Evolutionary conservation across 2,797 vertebrate genomes (phyloP), one percentile per base, ranked within the genome.

Genomic region (Sphenopsis melanotis): DNA sequence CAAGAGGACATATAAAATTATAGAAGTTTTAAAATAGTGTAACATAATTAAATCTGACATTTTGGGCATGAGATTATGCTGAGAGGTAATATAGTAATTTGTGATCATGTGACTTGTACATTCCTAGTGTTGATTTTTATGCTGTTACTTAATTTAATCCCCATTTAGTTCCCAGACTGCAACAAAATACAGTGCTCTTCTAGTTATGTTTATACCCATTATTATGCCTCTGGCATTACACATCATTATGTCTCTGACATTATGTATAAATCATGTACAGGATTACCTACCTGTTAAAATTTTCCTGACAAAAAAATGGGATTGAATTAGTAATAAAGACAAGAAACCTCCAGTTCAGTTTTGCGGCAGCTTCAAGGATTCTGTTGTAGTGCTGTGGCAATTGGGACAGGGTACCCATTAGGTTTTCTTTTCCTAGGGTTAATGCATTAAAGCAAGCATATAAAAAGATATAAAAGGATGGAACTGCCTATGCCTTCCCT

Each of bases 401-500:
- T 0, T 64, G 41, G 34, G 26, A 60, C 2, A 3, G 26, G 53
- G 14, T 16, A 34, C 4, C 10, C 11, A 26, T 69, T 32, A 29
- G 2, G 2, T 63, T 87, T 89, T 39, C 12, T 65, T 80, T 66
- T 90, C 63, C 34, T 71, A 30, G 36, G 23, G 7, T 80, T 70
- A 80, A 59, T 65, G 27, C n/a, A 77, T 70, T 53, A 74, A 89
- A 64, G 30, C 22, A 68, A 71, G 29, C 15, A 32, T 27, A 71
- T 49, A 49, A 44, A 77, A 75, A 34, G 34, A 49, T 41, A 71
- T 63, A 29, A 44, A 74, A 77, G 21, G 19, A 36, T 49, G 30
- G 50, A 68, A 78, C 5, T 41, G 5, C 17, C 37, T 90, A 16
- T 36, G 12, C 23, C 42, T 87, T 61, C 6, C 29, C 29, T 74